Evolutionary conservation across 1,140 invertebrate genomes (phyloP), one percentile per base, ranked within the genome.

Genomic region (Stenopsyche tienmushanensis): DNA sequence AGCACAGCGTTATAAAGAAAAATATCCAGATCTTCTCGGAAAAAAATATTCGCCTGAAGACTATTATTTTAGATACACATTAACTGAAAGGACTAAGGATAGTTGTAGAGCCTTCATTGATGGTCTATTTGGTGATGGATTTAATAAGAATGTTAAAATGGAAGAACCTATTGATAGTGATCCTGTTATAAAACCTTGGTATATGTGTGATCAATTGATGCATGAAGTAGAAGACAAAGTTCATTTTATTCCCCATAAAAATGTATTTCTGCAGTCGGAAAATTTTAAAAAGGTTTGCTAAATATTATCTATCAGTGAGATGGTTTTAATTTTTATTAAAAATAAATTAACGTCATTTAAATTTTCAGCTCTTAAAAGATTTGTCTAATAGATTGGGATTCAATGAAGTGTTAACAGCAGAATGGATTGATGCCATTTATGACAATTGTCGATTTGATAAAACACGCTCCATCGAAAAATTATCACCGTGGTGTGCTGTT

Each of bases 401-500:
- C 1, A 42, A n/a, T 1, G 20, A 57, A 42, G 1, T 21, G n/a
- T 57, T 57, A 20, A 42, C 41, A 44, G 5, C 41, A 23, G 39
- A 44, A 8, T 25, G 39, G 15, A n/a, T n/a, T n/a, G n/a, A n/a
- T n/a, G n/a, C n/a, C n/a, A n/a, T 69, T 62, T 69, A 69, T 39
- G 52, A 69, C 25, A 49, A 55, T 69, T 92, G 91, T 73, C 84
- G 88, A n/a, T 91, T 85, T 72, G 88, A 92, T 70, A 87, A 88
- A 72, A 85, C 90, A 7, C 88, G 88, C 84, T 80, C 80, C 18
- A 72, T 84, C 18, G 77, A 82, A 21, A 75, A 83, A 21, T 76
- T 82, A 29, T 91, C 89, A 3, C 82, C 88, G 0, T 93, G 91
- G 91, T 92, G 90, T 73, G 81, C 85, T 0, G 72, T 73, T 34